Conservation (phyloP, 2,888 invertebrate genomes). For the Ormia ochracea region DNA sequence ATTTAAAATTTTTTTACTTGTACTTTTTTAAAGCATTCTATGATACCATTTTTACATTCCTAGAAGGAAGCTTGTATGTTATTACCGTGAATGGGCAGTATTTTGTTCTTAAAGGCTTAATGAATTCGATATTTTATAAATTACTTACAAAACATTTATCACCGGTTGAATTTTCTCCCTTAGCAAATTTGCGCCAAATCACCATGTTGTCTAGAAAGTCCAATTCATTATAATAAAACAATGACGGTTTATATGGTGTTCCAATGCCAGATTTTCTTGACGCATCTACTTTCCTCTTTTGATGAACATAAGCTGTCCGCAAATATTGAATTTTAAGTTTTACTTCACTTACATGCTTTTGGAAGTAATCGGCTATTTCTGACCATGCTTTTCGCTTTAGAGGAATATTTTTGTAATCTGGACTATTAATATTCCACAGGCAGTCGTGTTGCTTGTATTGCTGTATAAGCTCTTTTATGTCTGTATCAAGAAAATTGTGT, state of each 20-base stretch:
- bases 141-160: conserved; percentile 14
- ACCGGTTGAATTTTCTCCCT: background rate
- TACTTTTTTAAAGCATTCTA: too few species aligned
- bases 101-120: too few species aligned
- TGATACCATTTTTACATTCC: too few species aligned
- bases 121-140: background rate
- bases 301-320: conserved; percentile 60
- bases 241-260: conserved; percentile 42
- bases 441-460: conserved; percentile 56
- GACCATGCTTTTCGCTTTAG: conserved; percentile 58
- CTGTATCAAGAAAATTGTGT: conserved; percentile 23
- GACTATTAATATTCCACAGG: conserved; percentile 57
- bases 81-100: too few species aligned
- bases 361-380: conserved; percentile 49
- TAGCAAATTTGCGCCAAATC: conserved; percentile 34
- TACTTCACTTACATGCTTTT: conserved; percentile 35
- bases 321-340: conserved; percentile 63
- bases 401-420: conserved; percentile 44
- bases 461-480: conserved; percentile 46
- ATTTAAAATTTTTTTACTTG: too few species aligned
- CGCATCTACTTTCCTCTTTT: conserved; percentile 60
- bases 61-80: too few species aligned
- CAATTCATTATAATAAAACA: conserved; percentile 62
- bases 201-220: conserved; percentile 56
- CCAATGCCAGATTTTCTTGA: conserved; percentile 17